These are phyloP conservation scores for Thaumetopoea pityocampa DNA, from an alignment of 1,140 invertebrate genomes.

Conservation along the genomic window DNA sequence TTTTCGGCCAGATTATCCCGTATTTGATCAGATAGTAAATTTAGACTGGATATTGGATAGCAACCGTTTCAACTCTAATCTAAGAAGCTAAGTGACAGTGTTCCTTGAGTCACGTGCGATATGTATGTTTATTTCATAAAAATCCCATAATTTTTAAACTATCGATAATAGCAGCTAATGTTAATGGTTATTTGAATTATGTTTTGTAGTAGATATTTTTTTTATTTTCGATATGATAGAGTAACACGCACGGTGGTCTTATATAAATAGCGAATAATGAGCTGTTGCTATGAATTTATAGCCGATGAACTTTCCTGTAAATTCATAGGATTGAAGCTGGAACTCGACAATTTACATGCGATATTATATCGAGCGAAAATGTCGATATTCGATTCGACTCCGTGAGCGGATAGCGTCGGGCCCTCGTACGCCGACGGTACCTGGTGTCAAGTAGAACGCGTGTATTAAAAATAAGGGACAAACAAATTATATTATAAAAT, in stretches of 20 bases:
- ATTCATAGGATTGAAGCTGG: too few relatives aligned
- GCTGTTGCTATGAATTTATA: too few relatives aligned
- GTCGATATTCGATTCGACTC: too few relatives aligned
- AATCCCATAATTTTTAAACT: constrained; percentile 27
- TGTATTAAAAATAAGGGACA: constrained; percentile 53
- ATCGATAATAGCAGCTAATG: constrained; percentile 35
- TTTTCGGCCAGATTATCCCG: too few relatives aligned
- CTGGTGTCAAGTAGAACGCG: constrained; percentile 40
- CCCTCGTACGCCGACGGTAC: constrained; percentile 25
- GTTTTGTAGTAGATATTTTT: constrained; percentile 55
- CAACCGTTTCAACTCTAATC: too few relatives aligned
- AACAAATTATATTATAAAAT: constrained; percentile 71
- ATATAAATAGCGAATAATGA: too few relatives aligned
- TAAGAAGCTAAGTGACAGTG: constrained; percentile 8
- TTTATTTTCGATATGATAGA: constrained; percentile 32
- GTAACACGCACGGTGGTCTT: constrained; percentile 15
- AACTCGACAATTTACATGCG: too few relatives aligned
- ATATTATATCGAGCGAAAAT: too few relatives aligned
- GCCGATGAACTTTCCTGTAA: too few relatives aligned
- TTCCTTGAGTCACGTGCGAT: constrained; percentile 30
- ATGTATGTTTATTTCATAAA: constrained; percentile 31
- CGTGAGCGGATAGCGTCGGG: constrained; percentile 23
- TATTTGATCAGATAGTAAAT: too few relatives aligned
- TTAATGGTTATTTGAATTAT: constrained; percentile 57
- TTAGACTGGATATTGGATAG: too few relatives aligned